phyloP scores from a whole-genome alignment of 2,113 vertebrate genomes.

The Camelus dromedarius region DNA sequence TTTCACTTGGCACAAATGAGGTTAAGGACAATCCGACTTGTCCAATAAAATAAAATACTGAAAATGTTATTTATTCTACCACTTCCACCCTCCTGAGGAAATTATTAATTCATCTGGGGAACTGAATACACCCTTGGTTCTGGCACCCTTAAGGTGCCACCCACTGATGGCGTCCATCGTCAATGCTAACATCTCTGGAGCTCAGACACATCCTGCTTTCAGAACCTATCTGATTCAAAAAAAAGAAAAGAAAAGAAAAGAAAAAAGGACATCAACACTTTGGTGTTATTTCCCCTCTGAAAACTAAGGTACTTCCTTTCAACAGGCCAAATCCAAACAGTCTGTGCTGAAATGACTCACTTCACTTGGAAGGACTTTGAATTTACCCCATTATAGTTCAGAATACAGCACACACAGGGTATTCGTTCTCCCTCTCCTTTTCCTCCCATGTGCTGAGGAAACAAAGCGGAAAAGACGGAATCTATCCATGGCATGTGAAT shows the following conservation, averaged over 20 bases:
- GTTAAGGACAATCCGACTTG: not conserved
- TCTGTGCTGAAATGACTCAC: conserved; percentile 24
- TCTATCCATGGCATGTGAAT: conserved; percentile 61
- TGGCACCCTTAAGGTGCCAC: not conserved
- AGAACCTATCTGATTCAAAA: not conserved
- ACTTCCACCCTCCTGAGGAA: not conserved
- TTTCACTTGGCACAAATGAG: not conserved
- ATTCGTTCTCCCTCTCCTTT: not conserved
- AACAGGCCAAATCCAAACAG: not conserved
- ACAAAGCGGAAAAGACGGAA: conserved; percentile 37
- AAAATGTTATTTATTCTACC: not conserved
- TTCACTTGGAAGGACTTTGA: not conserved
- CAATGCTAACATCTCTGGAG: not conserved
- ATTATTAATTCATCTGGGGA: not conserved
- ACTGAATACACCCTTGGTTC: not conserved
- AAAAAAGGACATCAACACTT: not conserved
- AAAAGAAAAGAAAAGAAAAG: too few species aligned
- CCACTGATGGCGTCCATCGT: not conserved
- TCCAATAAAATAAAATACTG: not conserved
- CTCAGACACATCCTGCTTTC: not conserved
- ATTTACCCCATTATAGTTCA: not conserved
- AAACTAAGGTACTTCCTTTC: conserved; percentile 17
- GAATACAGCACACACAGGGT: conserved; percentile 27
- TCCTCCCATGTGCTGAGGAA: not conserved
- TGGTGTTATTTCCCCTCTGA: not conserved